Evolutionary conservation across 2,888 invertebrate species (phyloP).

Genomic region (Scrobipalpa costella): DNA sequence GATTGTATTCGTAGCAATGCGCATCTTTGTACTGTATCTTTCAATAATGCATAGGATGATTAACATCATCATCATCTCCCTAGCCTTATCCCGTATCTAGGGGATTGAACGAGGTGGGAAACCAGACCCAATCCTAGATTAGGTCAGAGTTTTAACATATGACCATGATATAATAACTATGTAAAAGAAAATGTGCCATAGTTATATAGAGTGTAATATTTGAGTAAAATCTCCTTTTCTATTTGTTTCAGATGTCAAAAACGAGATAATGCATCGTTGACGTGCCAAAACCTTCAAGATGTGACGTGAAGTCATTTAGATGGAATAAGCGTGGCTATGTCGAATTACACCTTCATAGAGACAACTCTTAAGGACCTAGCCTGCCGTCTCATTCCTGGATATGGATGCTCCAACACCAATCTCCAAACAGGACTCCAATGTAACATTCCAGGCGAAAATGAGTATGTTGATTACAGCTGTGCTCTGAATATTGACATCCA

Average conservation of each 20-base stretch:
- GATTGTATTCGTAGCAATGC: no score
- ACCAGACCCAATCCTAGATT: no score
- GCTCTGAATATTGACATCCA: constrained; percentile 66
- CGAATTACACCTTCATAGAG: constrained; percentile 61
- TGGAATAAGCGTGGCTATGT: constrained; percentile 58
- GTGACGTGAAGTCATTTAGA: constrained; percentile 57
- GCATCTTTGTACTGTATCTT: no score
- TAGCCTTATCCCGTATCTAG: no score
- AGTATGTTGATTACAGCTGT: constrained; percentile 54
- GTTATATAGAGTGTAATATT: no score
- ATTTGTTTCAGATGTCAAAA: constrained; percentile 47
- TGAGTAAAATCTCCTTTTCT: neutral
- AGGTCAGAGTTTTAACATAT: no score
- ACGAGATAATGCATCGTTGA: constrained; percentile 35
- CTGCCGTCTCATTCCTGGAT: constrained; percentile 56
- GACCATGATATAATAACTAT: no score
- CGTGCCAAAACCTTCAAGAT: constrained; percentile 46
- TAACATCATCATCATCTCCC: no score
- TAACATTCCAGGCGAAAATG: constrained; percentile 35
- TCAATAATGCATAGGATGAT: no score
- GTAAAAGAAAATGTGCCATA: no score
- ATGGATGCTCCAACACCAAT: constrained; percentile 51
- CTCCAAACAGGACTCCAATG: constrained; percentile 58
- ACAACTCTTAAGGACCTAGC: constrained; percentile 59
- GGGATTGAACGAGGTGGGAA: no score